phyloP scores from a whole-genome alignment of 2,888 invertebrate genomes.

The Tholera decimalis region DNA sequence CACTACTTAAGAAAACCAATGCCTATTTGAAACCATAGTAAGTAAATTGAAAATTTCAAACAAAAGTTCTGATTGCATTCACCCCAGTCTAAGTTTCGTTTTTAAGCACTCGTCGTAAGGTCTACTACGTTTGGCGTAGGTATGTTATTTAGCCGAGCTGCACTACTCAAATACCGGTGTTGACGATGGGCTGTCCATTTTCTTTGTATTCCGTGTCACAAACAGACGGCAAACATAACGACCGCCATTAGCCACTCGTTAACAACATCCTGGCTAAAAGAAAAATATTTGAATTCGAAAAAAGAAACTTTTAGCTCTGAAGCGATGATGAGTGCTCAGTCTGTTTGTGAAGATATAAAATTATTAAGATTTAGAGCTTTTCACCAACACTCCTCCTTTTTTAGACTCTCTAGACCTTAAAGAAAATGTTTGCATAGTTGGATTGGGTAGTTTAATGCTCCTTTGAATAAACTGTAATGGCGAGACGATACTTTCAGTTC shows the following conservation, averaged over 20 bases:
- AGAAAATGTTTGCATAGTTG: conserved; percentile 1
- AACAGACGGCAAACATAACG: conserved; percentile 57
- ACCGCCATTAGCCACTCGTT: conserved; percentile 73
- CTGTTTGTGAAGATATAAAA: conserved; percentile 36
- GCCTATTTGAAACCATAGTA: too few relatives aligned
- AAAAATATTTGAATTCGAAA: conserved; percentile 55
- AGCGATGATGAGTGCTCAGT: conserved; percentile 41
- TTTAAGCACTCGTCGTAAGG: too few relatives aligned
- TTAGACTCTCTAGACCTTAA: neutral
- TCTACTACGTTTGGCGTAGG: too few relatives aligned
- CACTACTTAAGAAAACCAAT: too few relatives aligned
- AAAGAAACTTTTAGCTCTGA: conserved; percentile 43
- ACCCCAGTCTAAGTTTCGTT: too few relatives aligned
- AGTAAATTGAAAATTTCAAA: too few relatives aligned
- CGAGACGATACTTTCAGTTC: neutral
- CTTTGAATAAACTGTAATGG: neutral
- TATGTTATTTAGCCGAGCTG: too few relatives aligned
- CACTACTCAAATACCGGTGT: too few relatives aligned
- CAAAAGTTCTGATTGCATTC: too few relatives aligned
- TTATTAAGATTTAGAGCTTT: conserved; percentile 20
- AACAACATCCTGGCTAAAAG: conserved; percentile 60
- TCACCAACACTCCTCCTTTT: conserved; percentile 1
- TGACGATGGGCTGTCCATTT: conserved; percentile 11
- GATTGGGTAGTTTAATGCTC: conserved; percentile 2
- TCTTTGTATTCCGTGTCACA: conserved; percentile 7